Base-by-base conservation (phyloP, 2,888 invertebrate genomes). In the Drosophila longiperda region DNA sequence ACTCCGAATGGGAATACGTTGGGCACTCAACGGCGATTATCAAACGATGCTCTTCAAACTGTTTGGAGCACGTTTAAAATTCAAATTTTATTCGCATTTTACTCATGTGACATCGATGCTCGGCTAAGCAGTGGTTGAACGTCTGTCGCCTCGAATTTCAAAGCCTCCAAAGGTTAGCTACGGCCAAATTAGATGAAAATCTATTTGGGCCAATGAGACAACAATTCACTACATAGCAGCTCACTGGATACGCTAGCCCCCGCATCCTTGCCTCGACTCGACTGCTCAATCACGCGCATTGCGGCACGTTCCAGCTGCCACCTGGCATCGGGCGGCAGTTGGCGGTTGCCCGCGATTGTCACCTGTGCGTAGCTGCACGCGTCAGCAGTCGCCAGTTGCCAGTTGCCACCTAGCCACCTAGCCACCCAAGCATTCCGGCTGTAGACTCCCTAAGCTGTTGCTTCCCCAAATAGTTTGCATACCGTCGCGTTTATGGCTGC, bases 381-480 rank as follows among this genome's bases (percentile, higher is more conserved):
- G 67, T 65, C 82, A 52, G n/a, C 62, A 52, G 68, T 68, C 42
- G 32, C 49, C 34, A 17, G 53, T 32, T 38, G 36, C 50, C 38
- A 17, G 32, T 29, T 36, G 34, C 66, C 53, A 53, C 34, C 63
- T 23, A 34, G n/a, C 33, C 15, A 36, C 11, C 15, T 4, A 15
- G 20, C 17, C 45, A 17, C 52, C 50, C n/a, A 38, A 3, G 6
- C 50, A n/a, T 9, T 33, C 2, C 17, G 6, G 34, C 64, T 29
- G 32, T 40, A 36, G 54, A 48, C 34, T 36, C 63, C 66, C 78
- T 76, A 66, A 82, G 78, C 81, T 81, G 82, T 82, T 82, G 81
- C 82, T 78, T 77, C 67, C 70, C 70, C 80, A 82, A 85, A 89
- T 85, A 85, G 85, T 85, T 89, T 76, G 80, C 87, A 86, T 86